A percentile compares a stretch with the other conserved stretches of the same genome.
phyloP scores from a whole-genome alignment of 2,113 vertebrate species.

The Otocyon megalotis region DNA sequence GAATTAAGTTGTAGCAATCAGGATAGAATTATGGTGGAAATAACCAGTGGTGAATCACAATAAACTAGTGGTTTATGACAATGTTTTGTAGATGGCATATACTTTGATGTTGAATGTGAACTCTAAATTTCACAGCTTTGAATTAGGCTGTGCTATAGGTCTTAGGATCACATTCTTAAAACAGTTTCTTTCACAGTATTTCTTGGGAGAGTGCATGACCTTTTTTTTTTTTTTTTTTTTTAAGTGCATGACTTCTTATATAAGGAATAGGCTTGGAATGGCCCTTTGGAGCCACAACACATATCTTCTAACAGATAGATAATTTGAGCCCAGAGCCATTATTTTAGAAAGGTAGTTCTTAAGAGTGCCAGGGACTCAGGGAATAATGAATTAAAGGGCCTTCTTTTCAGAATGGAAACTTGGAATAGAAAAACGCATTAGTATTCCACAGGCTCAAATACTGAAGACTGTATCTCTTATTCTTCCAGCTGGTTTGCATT shows the following conservation, averaged over 20 bases:
- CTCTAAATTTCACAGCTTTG: conserved; percentile 5
- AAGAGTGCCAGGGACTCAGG: background rate
- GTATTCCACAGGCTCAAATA: conserved; percentile 50
- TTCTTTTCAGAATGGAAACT: conserved; percentile 70
- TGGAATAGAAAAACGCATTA: conserved; percentile 57
- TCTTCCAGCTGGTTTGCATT: conserved; percentile 78
- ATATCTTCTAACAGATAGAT: background rate
- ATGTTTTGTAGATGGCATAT: conserved; percentile 41
- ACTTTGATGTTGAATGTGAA: background rate
- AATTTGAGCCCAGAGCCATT: conserved; percentile 30
- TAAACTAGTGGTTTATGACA: conserved; percentile 27
- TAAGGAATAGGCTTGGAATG: conserved; percentile 38
- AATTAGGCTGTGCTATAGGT: background rate
- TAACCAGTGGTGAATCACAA: background rate
- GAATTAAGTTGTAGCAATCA: conserved; percentile 33
- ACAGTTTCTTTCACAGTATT: background rate
- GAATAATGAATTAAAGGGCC: conserved; percentile 62
- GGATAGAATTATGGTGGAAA: conserved; percentile 55
- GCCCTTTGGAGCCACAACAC: conserved; percentile 6
- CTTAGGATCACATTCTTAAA: conserved; percentile 5
- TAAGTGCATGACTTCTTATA: background rate
- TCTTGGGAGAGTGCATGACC: background rate
- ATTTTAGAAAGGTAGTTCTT: conserved; percentile 72
- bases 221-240: background rate
- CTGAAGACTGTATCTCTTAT: conserved; percentile 41